A percentile compares a stretch with the other conserved stretches of the same genome.
phyloP scores from a whole-genome alignment of 64 coral and sea anemone species.

The Pocillopora damicornis region DNA sequence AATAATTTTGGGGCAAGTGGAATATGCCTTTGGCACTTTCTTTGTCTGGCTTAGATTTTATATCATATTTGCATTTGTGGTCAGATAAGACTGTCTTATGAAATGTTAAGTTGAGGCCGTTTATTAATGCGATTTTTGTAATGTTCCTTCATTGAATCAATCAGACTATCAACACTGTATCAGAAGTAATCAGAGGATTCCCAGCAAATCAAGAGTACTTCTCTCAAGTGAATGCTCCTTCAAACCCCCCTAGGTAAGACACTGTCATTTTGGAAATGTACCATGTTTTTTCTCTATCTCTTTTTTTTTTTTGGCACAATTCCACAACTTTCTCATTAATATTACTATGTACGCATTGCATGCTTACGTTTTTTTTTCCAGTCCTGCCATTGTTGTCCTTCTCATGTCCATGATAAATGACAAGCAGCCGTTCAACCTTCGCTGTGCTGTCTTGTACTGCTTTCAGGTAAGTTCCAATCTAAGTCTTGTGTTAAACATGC shows the following conservation, averaged over 20 bases:
- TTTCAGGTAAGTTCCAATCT: conserved; percentile 68
- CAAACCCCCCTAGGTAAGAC: conserved; percentile 82
- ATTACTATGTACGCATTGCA: not conserved
- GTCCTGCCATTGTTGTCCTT: conserved; percentile 93
- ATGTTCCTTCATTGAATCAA: not conserved
- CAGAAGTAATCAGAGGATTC: conserved; percentile 89
- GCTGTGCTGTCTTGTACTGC: conserved; percentile 96
- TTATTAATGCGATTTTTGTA: too few species aligned
- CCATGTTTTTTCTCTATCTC: not conserved
- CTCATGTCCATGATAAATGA: conserved; percentile 99
- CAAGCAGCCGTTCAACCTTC: conserved; percentile 74
- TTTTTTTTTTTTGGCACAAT: not conserved
- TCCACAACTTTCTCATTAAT: not conserved
- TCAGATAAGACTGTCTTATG: too few species aligned
- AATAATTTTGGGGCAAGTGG: too few species aligned
- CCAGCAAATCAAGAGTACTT: conserved; percentile 97
- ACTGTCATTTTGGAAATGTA: not conserved
- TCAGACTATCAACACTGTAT: conserved; percentile 96
- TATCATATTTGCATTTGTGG: too few species aligned
- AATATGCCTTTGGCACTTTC: too few species aligned
- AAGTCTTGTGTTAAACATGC: too few species aligned
- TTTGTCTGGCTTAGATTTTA: too few species aligned
- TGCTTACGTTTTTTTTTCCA: conserved; percentile 26
- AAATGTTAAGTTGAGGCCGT: too few species aligned
- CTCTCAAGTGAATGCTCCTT: conserved; percentile 91